Conservation (phyloP, 2,888 invertebrate species). For the Leucozona laternaria region DNA sequence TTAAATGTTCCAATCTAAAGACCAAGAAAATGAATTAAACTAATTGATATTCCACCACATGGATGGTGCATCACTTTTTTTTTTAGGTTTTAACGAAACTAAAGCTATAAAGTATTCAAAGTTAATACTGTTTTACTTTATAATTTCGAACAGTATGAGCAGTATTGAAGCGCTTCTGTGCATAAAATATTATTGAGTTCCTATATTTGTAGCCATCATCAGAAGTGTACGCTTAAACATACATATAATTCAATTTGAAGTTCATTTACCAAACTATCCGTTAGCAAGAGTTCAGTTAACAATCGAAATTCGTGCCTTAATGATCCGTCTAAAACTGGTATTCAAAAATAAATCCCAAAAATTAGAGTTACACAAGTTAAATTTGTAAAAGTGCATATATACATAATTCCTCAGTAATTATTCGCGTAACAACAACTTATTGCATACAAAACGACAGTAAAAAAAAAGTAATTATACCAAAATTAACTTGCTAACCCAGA, state of each 20-base stretch:
- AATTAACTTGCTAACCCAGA: slow-evolving; percentile 10
- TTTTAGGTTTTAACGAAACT: slow-evolving; percentile 1
- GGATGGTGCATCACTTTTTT: slow-evolving; percentile 14
- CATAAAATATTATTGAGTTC: slow-evolving; percentile 28
- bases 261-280: not conserved
- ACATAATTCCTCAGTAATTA: not conserved
- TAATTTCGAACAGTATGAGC: not conserved
- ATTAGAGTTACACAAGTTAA: not conserved
- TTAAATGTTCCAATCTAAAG: slow-evolving; percentile 1
- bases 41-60: slow-evolving; percentile 24
- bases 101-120: slow-evolving; percentile 15
- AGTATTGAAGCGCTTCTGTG: slow-evolving; percentile 19
- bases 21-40: slow-evolving; percentile 6
- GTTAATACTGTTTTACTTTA: slow-evolving; percentile 1
- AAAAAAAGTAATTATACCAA: slow-evolving; percentile 18
- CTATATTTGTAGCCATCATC: slow-evolving; percentile 22
- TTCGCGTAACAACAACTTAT: not conserved
- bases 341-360: not conserved
- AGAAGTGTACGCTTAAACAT: slow-evolving; percentile 16
- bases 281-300: slow-evolving; percentile 22
- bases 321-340: slow-evolving; percentile 17
- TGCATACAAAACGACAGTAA: not conserved
- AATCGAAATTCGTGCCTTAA: slow-evolving; percentile 25
- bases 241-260: slow-evolving; percentile 26
- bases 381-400: slow-evolving; percentile 13